Evolutionary conservation across 1,140 invertebrate genomes (phyloP), one percentile per base, ranked within the genome.

Genomic region (Bombus sylvicola): DNA sequence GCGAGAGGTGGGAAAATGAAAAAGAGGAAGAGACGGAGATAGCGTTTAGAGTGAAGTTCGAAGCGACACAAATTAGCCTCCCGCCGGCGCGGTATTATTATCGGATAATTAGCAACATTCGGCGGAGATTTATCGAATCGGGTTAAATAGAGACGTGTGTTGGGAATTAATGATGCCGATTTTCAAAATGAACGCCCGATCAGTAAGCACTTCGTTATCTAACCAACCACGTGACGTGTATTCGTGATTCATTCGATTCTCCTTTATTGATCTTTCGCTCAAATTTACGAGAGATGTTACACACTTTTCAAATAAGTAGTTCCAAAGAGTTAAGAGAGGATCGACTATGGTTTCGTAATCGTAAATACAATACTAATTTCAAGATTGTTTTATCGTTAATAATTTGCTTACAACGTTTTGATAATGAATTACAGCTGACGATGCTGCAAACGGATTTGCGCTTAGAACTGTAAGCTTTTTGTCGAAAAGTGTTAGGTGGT

Each of bases 21-120:
- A 69, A 28, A 31, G 10, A 9, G 37, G 5, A 6, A 8, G 22
- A 37, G 31, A 1, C 1, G 64, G 34, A 57, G 71, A 74, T 68
- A 34, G 43, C 53, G 64, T 85, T 81, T 39, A 37, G 78, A 47
- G 28, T 69, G 72, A 80, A 37, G 53, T 85, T 66, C 31, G 77
- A 25, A 64, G 28, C 77, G 66, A 80, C 77, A 81, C 77, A 64
- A 85, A 85, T 85, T 85, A 81, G 31, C 39, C 77, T 12, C n/a
- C 69, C 83, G 41, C 53, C 66, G 28, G 68, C 34, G 57, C 34
- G 83, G 81, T 78, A 87, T 87, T 87, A 87, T 87, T 87, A 84
- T 83, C 73, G 75, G 81, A 75, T 87, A 87, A 87, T 87, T 87
- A 87, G 73, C 81, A 87, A 78, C 81, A 84, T 83, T 84, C 81